Evolutionary conservation across 2,113 vertebrate genomes (phyloP).

Genomic region (Lepus europaeus): DNA sequence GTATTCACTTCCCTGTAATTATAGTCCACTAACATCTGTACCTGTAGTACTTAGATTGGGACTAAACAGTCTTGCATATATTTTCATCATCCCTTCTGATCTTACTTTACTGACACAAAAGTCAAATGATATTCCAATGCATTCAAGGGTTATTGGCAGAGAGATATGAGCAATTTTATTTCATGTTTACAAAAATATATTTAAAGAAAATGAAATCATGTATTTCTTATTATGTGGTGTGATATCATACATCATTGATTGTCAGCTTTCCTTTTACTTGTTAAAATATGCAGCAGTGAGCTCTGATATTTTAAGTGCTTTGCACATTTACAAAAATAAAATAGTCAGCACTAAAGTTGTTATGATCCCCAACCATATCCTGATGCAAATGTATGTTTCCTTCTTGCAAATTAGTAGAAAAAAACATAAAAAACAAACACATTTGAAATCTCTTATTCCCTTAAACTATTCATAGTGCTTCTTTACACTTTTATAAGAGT

Average conservation of each 20-base stretch:
- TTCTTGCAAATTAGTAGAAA: slow-evolving; percentile 66
- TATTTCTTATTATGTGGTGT: slow-evolving; percentile 69
- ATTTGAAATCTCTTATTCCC: slow-evolving; percentile 31
- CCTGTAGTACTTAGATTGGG: background rate
- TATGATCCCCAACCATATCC: slow-evolving; percentile 52
- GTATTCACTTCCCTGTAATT: background rate
- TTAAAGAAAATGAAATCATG: slow-evolving; percentile 70
- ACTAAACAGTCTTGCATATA: background rate
- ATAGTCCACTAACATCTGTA: background rate
- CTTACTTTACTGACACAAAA: slow-evolving; percentile 48
- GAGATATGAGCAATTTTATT: slow-evolving; percentile 41
- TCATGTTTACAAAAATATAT: slow-evolving; percentile 69
- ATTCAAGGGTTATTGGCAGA: slow-evolving; percentile 56
- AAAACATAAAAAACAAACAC: slow-evolving; percentile 18
- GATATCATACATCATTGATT: slow-evolving; percentile 76
- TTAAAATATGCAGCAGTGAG: slow-evolving; percentile 79
- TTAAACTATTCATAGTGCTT: background rate
- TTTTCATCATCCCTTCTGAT: slow-evolving; percentile 25
- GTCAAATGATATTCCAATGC: slow-evolving; percentile 33
- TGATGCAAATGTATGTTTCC: slow-evolving; percentile 68
- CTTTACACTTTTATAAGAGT: slow-evolving; percentile 15
- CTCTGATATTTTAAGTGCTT: slow-evolving; percentile 78
- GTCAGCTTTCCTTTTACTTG: slow-evolving; percentile 75
- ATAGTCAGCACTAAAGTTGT: slow-evolving; percentile 64
- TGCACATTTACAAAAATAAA: slow-evolving; percentile 79